Base-by-base conservation (phyloP, 2,888 invertebrate genomes). In the Dorcus hopei region DNA sequence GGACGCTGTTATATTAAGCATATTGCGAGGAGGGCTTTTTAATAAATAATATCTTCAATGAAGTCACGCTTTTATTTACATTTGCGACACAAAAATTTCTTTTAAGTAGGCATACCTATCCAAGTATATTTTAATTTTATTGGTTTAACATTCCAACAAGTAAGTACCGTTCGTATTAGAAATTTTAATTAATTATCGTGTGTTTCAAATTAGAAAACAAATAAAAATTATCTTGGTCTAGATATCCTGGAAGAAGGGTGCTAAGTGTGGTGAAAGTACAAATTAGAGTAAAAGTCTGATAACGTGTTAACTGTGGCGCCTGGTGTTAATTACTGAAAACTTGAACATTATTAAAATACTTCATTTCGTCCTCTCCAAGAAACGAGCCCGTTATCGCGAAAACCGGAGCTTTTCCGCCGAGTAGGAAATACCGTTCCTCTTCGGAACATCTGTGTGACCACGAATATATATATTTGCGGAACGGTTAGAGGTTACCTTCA, bases 321-420 rank as follows among this genome's bases (percentile, higher is more conserved):
- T 72, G 70, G 70, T 72, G 72, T 73, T 73, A 74, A 74, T 75
- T 73, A 74, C 71, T 65, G 47, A 67, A 66, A 68, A 66, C 69
- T 65, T 61, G 52, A 55, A 58, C 61, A 66, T 72, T 74, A 75
- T 74, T 73, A 73, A 74, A 74, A 73, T 74, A 74, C 74, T 74
- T 73, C 71, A 58, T 63, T 61, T 58, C 55, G 55, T 62, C 59
- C 47, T 42, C 19, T 26, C 9, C 45, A 11, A 41, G 38, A 58
- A 62, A 59, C 57, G 61, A 54, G 57, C 61, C 55, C 51, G 51
- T 48, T 49, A 52, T 45, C 45, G 62, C 54, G 47, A 11, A 23
- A 45, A 45, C n/a, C 40, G 54, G 19, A 50, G 16, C 45, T 45
- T 9, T 33, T 33, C 26, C 26, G 7, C 26, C 26, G 4, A 33